Base-by-base conservation (phyloP, 92 coral and sea anemone species). In the Paramuricea clavata region DNA sequence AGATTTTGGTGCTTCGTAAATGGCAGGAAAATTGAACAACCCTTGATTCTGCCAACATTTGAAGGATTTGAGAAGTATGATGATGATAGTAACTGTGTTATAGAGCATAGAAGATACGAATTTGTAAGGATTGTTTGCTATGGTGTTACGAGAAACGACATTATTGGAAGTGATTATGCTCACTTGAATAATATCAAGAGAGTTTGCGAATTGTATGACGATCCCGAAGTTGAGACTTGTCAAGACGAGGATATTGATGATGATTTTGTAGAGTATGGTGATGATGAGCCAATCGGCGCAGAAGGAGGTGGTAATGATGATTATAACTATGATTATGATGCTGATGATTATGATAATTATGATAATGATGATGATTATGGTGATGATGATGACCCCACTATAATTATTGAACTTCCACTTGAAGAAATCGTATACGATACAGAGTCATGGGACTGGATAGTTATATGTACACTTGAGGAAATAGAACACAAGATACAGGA, bases 111-210 rank as follows among this genome's bases (percentile, higher is more conserved):
- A 47, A 47, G 52, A 9, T 13, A 54, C 19, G 19, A 15, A 1
- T 65, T 12, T 65, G 15, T 47, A 16, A 34, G 11, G 11, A 85
- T 85, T 72, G 4, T 33, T 42, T 85, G 89, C 57, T 15, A 52
- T 25, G 83, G 32, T 2, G 73, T 75, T 19, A 28, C n/a, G 11
- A 61, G 43, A 60, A 50, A 73, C 0, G 81, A 27, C 10, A 11
- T 85, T n/a, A 85, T 75, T 22, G 89, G 89, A 25, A 62, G 65
- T 21, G 89, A 76, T 39, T 81, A 56, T 39, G 34, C 62, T 16
- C 74, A 81, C 36, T 12, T 85, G 6, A 33, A 62, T 7, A 85
- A 85, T 23, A 85, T 85, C 33, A 85, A 85, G 17, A 76, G 89
- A 36, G 49, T 47, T 30, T 65, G 72, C 41, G 39, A 31, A 28